Evolutionary conservation across 2,888 invertebrate genomes (phyloP).

Genomic region (Idaea aversata): DNA sequence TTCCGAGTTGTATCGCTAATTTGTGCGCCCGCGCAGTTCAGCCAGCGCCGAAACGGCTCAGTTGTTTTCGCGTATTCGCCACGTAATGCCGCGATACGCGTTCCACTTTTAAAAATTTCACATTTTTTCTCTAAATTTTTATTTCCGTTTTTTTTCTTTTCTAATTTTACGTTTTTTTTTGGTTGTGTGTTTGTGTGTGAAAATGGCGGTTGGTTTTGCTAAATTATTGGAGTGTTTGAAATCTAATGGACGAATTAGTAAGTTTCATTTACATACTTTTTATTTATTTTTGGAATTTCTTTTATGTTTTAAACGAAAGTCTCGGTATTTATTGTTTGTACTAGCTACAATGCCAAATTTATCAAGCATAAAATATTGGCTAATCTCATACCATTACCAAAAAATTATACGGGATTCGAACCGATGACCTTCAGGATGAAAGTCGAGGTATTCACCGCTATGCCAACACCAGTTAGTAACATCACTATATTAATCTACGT

Average conservation of each 20-base stretch:
- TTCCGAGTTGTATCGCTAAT: neutral
- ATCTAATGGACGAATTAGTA: conserved; percentile 50
- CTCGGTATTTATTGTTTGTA: no score
- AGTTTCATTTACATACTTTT: conserved; percentile 37
- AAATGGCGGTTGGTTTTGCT: conserved; percentile 45
- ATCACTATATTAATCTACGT: neutral
- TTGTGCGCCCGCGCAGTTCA: conserved; percentile 22
- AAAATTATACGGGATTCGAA: no score
- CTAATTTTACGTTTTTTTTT: neutral
- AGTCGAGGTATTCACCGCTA: no score
- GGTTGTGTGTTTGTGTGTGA: conserved; percentile 8
- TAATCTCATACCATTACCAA: no score
- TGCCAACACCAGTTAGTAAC: no score
- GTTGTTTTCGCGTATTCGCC: conserved; percentile 53
- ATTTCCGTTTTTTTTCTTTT: neutral
- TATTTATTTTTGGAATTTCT: no score
- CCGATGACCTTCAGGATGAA: no score
- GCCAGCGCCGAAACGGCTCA: conserved; percentile 25
- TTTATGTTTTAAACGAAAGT: no score
- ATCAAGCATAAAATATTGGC: no score
- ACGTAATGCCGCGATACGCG: conserved; percentile 45
- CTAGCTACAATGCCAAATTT: no score
- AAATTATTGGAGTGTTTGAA: conserved; percentile 49
- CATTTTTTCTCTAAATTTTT: neutral
- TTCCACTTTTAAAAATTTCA: conserved; percentile 26